phyloP scores from a whole-genome alignment of 2,888 invertebrate species.

The Cotesia congregata region DNA sequence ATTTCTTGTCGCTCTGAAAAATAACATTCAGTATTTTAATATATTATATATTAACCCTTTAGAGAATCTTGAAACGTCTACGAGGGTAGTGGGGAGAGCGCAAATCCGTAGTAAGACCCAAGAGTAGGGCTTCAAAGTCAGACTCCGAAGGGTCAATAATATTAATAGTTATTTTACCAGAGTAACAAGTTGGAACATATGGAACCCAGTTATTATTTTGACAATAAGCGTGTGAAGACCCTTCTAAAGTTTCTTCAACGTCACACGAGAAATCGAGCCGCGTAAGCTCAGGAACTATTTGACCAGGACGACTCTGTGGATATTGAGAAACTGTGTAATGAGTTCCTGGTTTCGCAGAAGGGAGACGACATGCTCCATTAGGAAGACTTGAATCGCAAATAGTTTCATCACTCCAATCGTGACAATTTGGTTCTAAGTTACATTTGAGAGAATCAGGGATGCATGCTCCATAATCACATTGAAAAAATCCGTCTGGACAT shows the following conservation, averaged over 20 bases:
- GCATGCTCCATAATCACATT: slow-evolving; percentile 58
- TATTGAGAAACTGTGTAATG: slow-evolving; percentile 52
- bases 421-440: slow-evolving; percentile 55
- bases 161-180: slow-evolving; percentile 39
- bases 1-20: slow-evolving; percentile 42
- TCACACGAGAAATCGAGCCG: slow-evolving; percentile 55
- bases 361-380: slow-evolving; percentile 57
- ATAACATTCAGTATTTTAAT: not conserved
- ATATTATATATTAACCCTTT: not conserved
- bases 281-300: slow-evolving; percentile 55
- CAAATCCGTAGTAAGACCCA: no score
- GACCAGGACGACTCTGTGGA: slow-evolving; percentile 55
- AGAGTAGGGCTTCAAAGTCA: no score
- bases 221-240: slow-evolving; percentile 52
- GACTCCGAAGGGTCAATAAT: not conserved
- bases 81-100: no score
- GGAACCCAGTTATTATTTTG: slow-evolving; percentile 56
- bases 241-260: slow-evolving; percentile 49
- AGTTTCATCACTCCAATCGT: slow-evolving; percentile 61
- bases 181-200: slow-evolving; percentile 50
- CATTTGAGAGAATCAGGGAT: slow-evolving; percentile 50
- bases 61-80: no score
- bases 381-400: slow-evolving; percentile 53
- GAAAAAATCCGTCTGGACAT: slow-evolving; percentile 52
- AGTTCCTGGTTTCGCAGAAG: slow-evolving; percentile 50